phyloP scores from a whole-genome alignment of 2,113 vertebrate genomes.

The Saccopteryx leptura region DNA sequence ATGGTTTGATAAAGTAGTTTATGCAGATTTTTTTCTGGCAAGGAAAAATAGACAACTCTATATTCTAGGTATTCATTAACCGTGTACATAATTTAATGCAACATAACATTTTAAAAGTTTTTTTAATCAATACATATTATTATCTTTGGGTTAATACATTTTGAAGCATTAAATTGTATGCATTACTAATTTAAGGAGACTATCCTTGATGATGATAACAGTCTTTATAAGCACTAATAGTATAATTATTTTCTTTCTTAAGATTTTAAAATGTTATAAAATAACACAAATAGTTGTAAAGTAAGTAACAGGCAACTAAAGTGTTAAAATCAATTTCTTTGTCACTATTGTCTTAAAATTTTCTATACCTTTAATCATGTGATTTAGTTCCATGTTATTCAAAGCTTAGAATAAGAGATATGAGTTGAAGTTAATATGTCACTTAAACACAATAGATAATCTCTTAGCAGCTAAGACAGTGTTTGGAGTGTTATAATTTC shows the following conservation, averaged over 20 bases:
- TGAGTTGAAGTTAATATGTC: conserved; percentile 45
- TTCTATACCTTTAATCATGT: background rate
- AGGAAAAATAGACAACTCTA: conserved; percentile 51
- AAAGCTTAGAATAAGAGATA: conserved; percentile 33
- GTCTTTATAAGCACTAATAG: background rate
- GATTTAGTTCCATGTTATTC: conserved; percentile 13
- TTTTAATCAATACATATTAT: background rate
- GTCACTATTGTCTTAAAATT: background rate
- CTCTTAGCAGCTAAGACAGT: conserved; percentile 30
- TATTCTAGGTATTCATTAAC: conserved; percentile 44
- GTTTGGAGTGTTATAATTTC: background rate
- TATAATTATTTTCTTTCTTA: conserved; percentile 56
- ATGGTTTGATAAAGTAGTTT: conserved; percentile 52
- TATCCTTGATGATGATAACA: conserved; percentile 17
- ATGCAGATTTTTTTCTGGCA: conserved; percentile 7
- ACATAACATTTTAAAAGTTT: conserved; percentile 39
- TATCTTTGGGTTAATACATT: conserved; percentile 45
- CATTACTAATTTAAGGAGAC: conserved; percentile 28
- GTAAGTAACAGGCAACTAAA: conserved; percentile 22
- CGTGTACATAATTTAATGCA: conserved; percentile 18
- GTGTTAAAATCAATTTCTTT: background rate
- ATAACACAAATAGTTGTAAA: conserved; percentile 17
- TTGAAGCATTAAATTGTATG: conserved; percentile 51
- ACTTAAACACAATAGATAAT: conserved; percentile 19
- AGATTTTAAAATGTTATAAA: conserved; percentile 22